Evolutionary conservation across 2,888 invertebrate genomes (phyloP).

Genomic region (Balanococcus diminutus): DNA sequence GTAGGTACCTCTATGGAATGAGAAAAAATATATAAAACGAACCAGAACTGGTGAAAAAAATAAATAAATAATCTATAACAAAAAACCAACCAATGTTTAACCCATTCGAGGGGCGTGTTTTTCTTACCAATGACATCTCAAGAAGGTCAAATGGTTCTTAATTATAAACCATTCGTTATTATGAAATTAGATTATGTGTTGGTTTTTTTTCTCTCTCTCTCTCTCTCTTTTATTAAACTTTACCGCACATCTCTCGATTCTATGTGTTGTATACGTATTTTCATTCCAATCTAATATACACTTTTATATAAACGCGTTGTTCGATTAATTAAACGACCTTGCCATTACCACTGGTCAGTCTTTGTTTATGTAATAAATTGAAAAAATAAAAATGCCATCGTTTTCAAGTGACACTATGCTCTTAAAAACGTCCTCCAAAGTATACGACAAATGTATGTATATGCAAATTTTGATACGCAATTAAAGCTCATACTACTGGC

Average conservation of each 20-base stretch:
- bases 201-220: background rate
- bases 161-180: background rate
- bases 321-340: background rate
- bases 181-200: background rate
- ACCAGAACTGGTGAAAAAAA: background rate
- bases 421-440: too few relatives aligned
- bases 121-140: background rate
- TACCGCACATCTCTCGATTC: too few relatives aligned
- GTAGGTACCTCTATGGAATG: background rate
- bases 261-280: too few relatives aligned
- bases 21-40: background rate
- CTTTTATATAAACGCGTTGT: too few relatives aligned
- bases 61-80: background rate
- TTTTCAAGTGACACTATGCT: too few relatives aligned
- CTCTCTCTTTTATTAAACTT: too few relatives aligned
- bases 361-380: background rate
- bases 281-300: too few relatives aligned
- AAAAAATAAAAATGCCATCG: background rate
- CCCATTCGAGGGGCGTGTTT: background rate
- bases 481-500: too few relatives aligned
- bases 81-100: background rate
- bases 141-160: background rate
- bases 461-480: too few relatives aligned
- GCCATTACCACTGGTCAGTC: background rate
- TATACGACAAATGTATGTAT: too few relatives aligned